A percentile compares a stretch with the other conserved stretches of the same genome.
phyloP scores from a whole-genome alignment of 35 echinoderm and acorn worm species.

The Heliocidaris erythrogramma region DNA sequence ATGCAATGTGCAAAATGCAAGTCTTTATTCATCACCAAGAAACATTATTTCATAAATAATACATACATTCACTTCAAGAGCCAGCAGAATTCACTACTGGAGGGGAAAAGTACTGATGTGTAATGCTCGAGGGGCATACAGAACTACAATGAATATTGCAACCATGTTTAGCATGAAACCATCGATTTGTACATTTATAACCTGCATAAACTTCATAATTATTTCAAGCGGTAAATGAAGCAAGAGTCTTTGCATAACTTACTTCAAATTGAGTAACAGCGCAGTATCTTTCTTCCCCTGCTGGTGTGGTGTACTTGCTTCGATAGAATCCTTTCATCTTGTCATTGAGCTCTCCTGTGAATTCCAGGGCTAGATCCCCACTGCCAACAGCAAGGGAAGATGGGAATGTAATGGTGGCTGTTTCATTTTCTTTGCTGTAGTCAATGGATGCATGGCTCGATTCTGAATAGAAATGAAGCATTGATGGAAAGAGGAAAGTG shows the following conservation, averaged over 20 bases:
- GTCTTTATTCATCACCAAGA: not conserved
- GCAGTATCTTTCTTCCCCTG: slow-evolving; percentile 82
- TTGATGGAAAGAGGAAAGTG: not conserved
- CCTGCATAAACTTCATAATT: too few relatives aligned
- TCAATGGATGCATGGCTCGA: slow-evolving; percentile 61
- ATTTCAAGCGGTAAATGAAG: too few relatives aligned
- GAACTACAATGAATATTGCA: too few relatives aligned
- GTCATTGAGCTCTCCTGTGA: slow-evolving; percentile 94
- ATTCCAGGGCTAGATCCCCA: slow-evolving; percentile 73
- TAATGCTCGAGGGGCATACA: too few relatives aligned
- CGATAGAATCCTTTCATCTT: slow-evolving; percentile 99
- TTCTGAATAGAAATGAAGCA: slow-evolving; percentile 51
- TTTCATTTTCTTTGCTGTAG: slow-evolving; percentile 84
- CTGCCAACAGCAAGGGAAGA: slow-evolving; percentile 53
- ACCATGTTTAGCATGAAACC: too few relatives aligned
- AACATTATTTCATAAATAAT: not conserved
- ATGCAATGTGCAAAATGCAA: not conserved
- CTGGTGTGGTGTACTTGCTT: slow-evolving; percentile 84
- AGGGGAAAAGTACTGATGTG: too few relatives aligned
- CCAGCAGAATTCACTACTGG: too few relatives aligned
- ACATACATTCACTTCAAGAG: not conserved
- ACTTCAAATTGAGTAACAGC: slow-evolving; percentile 99
- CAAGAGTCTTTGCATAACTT: not conserved
- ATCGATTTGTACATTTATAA: too few relatives aligned
- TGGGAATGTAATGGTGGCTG: slow-evolving; percentile 70